Conservation (phyloP, 1,140 invertebrate species). For the Rhyacophila brunnea region DNA sequence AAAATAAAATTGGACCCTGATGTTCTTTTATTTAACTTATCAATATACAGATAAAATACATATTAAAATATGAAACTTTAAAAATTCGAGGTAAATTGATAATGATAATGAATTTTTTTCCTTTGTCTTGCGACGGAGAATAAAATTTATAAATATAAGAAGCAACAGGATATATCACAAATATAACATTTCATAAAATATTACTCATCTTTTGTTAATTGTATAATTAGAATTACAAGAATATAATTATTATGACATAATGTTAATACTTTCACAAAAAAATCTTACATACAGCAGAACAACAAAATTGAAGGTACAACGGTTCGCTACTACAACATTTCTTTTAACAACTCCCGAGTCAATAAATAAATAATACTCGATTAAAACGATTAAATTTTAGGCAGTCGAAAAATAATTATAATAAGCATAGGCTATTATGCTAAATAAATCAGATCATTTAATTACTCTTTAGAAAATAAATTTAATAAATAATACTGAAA, state of each 20-base stretch:
- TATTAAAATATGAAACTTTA: slow-evolving; percentile 14
- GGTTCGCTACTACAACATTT: no score
- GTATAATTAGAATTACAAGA: slow-evolving; percentile 2
- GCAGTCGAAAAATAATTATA: no score
- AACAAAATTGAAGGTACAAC: no score
- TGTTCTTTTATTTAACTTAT: slow-evolving; percentile 1
- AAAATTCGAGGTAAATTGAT: slow-evolving; percentile 14
- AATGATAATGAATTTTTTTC: neutral
- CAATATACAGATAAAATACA: slow-evolving; percentile 7
- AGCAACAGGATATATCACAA: slow-evolving; percentile 15
- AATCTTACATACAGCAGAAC: no score
- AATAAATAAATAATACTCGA: no score
- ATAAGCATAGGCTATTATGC: no score
- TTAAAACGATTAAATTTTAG: no score
- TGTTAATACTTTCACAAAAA: slow-evolving; percentile 1
- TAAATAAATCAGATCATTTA: no score
- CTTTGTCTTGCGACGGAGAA: no score
- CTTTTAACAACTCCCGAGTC: no score
- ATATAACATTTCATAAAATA: slow-evolving; percentile 23
- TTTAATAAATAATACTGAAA: slow-evolving; percentile 21
- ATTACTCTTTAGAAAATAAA: no score
- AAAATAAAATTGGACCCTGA: slow-evolving; percentile 1
- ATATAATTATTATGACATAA: neutral
- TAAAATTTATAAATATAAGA: slow-evolving; percentile 3
- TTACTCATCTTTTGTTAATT: neutral